A percentile compares a stretch with the other conserved stretches of the same genome.
Conservation (phyloP, 2,113 vertebrate species). For the Gasterosteus nipponicus region DNA sequence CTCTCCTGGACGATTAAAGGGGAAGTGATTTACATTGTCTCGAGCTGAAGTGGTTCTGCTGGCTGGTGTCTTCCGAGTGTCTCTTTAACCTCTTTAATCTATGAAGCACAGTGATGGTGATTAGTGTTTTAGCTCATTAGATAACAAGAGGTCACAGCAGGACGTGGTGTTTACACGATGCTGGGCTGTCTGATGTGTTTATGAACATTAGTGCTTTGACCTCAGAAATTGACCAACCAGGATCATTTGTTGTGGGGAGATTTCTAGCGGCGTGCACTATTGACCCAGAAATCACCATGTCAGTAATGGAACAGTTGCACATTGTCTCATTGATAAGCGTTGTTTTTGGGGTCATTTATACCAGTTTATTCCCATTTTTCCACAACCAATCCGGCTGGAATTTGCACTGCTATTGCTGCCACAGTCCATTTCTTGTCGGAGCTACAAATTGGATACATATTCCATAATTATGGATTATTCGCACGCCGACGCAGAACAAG, state of each 20-base stretch:
- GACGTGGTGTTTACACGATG: background rate
- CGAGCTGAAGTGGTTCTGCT: background rate
- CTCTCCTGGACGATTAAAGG: background rate
- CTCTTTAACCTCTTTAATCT: background rate
- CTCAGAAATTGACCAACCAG: background rate
- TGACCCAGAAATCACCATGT: background rate
- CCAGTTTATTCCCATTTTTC: background rate
- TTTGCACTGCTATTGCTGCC: background rate
- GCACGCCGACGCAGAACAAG: background rate
- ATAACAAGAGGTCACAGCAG: background rate
- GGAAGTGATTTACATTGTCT: background rate
- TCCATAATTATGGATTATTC: no score
- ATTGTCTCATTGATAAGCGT: background rate
- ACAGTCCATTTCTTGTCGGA: background rate
- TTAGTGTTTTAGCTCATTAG: background rate
- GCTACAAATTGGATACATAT: background rate
- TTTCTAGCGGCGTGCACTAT: background rate
- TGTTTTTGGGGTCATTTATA: background rate
- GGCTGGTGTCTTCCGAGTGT: background rate
- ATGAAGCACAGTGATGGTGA: background rate
- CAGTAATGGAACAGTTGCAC: background rate
- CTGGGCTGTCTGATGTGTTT: background rate
- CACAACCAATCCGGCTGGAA: background rate
- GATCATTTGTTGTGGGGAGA: background rate
- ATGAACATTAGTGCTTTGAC: background rate